Conservation (phyloP, 2,888 invertebrate genomes). For the Leptura quadrifasciata region DNA sequence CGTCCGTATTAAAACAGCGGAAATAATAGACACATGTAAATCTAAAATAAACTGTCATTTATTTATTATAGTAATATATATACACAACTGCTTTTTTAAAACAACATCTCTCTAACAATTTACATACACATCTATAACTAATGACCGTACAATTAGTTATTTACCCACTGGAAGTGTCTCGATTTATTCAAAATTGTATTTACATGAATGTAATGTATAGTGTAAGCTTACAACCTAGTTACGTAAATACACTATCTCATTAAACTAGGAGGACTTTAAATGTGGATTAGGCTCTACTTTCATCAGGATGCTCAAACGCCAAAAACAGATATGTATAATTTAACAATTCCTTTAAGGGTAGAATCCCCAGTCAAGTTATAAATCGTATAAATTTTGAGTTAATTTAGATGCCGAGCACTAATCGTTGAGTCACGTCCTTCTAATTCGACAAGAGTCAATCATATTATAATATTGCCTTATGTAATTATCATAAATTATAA, state of each 20-base stretch:
- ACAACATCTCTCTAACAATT: constrained; percentile 44
- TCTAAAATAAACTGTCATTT: constrained; percentile 57
- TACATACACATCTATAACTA: constrained; percentile 49
- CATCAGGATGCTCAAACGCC: neutral
- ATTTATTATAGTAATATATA: constrained; percentile 53
- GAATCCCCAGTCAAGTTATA: neutral
- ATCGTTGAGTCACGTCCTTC: neutral
- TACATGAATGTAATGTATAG: constrained; percentile 55
- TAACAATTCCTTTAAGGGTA: neutral
- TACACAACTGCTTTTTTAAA: constrained; percentile 48
- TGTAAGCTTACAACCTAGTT: neutral
- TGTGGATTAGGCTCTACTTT: neutral
- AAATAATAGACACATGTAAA: constrained; percentile 31
- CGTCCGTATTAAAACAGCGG: no score
- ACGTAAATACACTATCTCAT: neutral
- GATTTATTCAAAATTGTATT: constrained; percentile 60
- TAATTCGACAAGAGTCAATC: constrained; percentile 16
- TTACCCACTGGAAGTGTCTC: constrained; percentile 61
- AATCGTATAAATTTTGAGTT: neutral
- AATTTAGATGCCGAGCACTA: neutral
- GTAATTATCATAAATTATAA: constrained; percentile 40
- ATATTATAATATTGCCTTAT: constrained; percentile 35
- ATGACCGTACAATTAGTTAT: constrained; percentile 43
- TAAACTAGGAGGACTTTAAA: constrained; percentile 3
- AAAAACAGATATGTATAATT: neutral